Evolutionary conservation across 1,140 invertebrate genomes (phyloP).

Genomic region (Drosophila truncata): DNA sequence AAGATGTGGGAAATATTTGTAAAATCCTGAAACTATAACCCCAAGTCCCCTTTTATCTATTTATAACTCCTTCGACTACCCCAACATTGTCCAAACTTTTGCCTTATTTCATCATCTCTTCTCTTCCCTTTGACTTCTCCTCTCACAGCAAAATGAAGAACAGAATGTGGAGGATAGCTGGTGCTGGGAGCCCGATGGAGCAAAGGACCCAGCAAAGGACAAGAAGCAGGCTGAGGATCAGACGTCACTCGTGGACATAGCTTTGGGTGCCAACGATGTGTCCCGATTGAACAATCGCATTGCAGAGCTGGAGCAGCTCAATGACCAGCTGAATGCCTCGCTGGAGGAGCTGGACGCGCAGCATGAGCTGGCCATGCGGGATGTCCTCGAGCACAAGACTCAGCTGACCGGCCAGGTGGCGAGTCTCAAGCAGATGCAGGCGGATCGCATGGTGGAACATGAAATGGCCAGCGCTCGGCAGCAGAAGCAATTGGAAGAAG

Average conservation of each 20-base stretch:
- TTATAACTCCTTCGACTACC: no score
- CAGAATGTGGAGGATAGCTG: slow-evolving; percentile 86
- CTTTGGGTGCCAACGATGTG: slow-evolving; percentile 75
- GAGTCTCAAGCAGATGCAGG: slow-evolving; percentile 56
- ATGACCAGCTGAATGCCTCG: slow-evolving; percentile 86
- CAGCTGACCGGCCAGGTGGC: slow-evolving; percentile 87
- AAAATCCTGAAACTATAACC: not conserved
- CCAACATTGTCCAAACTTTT: slow-evolving; percentile 1
- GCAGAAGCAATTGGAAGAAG: slow-evolving; percentile 47
- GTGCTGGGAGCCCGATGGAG: slow-evolving; percentile 87
- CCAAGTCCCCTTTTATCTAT: not conserved
- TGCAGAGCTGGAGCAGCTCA: slow-evolving; percentile 81
- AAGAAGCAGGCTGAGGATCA: slow-evolving; percentile 17
- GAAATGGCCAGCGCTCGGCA: slow-evolving; percentile 62
- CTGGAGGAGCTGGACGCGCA: slow-evolving; percentile 91
- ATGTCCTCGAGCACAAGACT: slow-evolving; percentile 88
- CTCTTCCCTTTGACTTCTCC: not conserved
- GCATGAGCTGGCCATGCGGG: slow-evolving; percentile 89
- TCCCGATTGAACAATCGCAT: slow-evolving; percentile 80
- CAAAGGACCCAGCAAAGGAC: slow-evolving; percentile 5
- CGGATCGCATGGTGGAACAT: slow-evolving; percentile 67
- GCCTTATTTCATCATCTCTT: not conserved
- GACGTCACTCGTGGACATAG: slow-evolving; percentile 55
- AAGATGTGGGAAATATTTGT: not conserved
- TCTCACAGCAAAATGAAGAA: slow-evolving; percentile 53